Percentiles rank a stretch among this genome's conserved stretches.
Evolutionary conservation across 2,113 vertebrate species (phyloP).

Genomic region (Uropsilus gracilis): DNA sequence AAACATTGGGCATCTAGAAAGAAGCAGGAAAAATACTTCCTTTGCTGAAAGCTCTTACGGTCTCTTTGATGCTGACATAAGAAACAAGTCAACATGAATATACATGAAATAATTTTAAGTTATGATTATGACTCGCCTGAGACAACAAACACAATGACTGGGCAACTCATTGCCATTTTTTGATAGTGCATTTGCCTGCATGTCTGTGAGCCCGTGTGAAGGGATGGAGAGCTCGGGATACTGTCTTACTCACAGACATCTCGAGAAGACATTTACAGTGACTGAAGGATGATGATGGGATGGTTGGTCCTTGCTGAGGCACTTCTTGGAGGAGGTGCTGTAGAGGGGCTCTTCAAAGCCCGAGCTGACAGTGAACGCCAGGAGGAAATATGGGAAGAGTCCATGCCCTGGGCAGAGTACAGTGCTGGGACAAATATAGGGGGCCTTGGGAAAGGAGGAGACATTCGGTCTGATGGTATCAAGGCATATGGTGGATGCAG

Average conservation of each 20-base stretch:
- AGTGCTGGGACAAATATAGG: not conserved
- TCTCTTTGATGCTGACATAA: not conserved
- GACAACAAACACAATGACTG: not conserved
- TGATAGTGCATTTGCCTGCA: not conserved
- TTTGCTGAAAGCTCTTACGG: slow-evolving; percentile 2
- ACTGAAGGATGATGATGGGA: not conserved
- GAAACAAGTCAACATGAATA: not conserved
- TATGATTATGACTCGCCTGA: not conserved
- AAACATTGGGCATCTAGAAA: slow-evolving; percentile 6
- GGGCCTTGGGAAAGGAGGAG: not conserved
- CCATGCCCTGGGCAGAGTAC: not conserved
- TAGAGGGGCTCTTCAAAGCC: not conserved
- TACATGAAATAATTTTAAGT: slow-evolving; percentile 5
- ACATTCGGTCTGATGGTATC: not conserved
- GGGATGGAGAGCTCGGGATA: not conserved
- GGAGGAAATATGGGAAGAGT: not conserved
- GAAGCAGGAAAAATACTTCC: not conserved
- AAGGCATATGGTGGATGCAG: not conserved
- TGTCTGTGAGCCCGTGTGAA: not conserved
- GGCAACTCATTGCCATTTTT: not conserved
- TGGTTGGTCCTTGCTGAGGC: not conserved
- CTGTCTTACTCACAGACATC: not conserved
- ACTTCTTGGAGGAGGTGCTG: not conserved
- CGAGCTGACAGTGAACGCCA: not conserved
- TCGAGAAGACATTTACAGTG: not conserved